These are phyloP conservation scores for Lepisosteus oculatus DNA, from an alignment of 2,113 vertebrate species.

Conservation along the genomic window DNA sequence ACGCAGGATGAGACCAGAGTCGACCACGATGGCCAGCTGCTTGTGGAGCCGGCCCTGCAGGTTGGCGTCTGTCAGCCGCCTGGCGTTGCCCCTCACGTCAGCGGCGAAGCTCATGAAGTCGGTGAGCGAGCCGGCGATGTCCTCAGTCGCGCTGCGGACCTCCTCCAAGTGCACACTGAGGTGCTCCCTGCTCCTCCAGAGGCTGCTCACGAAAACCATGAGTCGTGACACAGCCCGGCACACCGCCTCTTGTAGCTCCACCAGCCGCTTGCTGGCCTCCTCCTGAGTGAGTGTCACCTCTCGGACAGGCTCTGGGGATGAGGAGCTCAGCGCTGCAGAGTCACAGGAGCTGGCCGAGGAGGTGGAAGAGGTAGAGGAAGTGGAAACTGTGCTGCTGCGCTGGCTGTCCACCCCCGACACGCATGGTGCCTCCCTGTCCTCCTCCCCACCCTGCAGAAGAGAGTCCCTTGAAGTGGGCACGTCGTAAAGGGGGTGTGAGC, in stretches of 20 bases:
- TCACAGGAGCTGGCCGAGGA: slow-evolving; percentile 69
- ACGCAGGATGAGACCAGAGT: slow-evolving; percentile 77
- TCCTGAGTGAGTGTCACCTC: slow-evolving; percentile 68
- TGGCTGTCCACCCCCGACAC: slow-evolving; percentile 56
- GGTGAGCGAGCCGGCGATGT: slow-evolving; percentile 60
- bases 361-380: slow-evolving; percentile 55
- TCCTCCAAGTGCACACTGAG: slow-evolving; percentile 74
- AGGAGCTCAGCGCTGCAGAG: slow-evolving; percentile 50
- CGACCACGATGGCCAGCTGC: slow-evolving; percentile 74
- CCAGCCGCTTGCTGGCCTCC: slow-evolving; percentile 60
- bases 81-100: slow-evolving; percentile 62
- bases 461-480: slow-evolving; percentile 21
- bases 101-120: slow-evolving; percentile 77
- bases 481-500: background rate
- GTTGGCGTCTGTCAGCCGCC: slow-evolving; percentile 64
- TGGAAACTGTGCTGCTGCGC: slow-evolving; percentile 70
- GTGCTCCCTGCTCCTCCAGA: slow-evolving; percentile 77
- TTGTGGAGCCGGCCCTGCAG: slow-evolving; percentile 78
- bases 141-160: slow-evolving; percentile 69
- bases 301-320: slow-evolving; percentile 60
- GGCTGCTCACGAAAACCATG: slow-evolving; percentile 88
- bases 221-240: slow-evolving; percentile 66
- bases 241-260: slow-evolving; percentile 72
- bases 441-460: slow-evolving; percentile 8
- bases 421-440: slow-evolving; percentile 20